Percentiles rank a stretch among this genome's conserved stretches.
Evolutionary conservation across 2,113 vertebrate species (phyloP).

Genomic region (Empidonax traillii): DNA sequence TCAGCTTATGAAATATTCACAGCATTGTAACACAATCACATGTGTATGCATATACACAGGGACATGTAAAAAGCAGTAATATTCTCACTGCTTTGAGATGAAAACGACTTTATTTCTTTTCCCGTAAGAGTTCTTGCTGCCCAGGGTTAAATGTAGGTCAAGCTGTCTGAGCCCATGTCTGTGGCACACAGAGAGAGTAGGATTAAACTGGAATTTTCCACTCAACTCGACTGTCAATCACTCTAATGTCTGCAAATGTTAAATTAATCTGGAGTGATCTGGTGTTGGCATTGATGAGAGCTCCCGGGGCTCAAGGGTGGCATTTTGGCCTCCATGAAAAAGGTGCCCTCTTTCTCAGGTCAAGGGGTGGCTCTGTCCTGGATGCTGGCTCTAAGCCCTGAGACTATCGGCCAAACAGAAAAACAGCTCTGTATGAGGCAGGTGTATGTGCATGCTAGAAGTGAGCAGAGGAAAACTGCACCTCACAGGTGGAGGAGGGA

Average conservation of each 20-base stretch:
- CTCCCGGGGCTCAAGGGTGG: constrained; percentile 9
- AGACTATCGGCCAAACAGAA: not conserved
- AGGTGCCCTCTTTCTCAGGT: not conserved
- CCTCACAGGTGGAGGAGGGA: accelerated
- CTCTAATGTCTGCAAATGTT: constrained; percentile 46
- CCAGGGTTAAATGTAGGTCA: constrained; percentile 54
- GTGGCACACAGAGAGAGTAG: constrained; percentile 10
- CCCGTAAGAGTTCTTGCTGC: not conserved
- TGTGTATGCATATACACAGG: not conserved
- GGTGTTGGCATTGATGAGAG: constrained; percentile 1
- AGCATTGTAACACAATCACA: not conserved
- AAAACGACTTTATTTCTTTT: not conserved
- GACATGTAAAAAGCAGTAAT: not conserved
- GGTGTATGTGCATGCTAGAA: accelerated
- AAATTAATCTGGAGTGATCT: constrained; percentile 51
- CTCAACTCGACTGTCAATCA: constrained; percentile 37
- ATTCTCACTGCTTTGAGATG: not conserved
- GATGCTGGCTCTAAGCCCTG: not conserved
- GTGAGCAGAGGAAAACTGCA: not conserved
- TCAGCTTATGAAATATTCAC: not conserved
- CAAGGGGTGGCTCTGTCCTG: not conserved
- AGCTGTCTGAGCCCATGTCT: constrained; percentile 54
- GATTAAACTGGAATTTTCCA: constrained; percentile 65
- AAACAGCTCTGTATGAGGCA: not conserved
- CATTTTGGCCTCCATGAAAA: not conserved